Percentiles rank a stretch among this genome's conserved stretches.
Evolutionary conservation across 2,113 vertebrate species (phyloP).

Genomic region (Mesitornis unicolor): DNA sequence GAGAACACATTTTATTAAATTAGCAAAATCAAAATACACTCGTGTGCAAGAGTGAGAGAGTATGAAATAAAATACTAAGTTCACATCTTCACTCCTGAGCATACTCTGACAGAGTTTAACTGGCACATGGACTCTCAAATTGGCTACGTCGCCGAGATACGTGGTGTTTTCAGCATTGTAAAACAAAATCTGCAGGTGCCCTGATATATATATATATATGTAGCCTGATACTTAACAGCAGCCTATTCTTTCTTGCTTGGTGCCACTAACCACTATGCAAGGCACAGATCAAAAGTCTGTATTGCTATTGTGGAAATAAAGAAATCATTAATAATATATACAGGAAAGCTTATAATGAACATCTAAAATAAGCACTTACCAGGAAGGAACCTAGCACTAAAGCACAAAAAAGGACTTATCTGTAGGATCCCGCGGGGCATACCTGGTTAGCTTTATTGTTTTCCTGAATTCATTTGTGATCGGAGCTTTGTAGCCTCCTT

Average conservation of each 20-base stretch:
- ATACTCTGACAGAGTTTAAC: background rate
- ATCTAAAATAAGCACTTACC: background rate
- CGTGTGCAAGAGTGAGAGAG: background rate
- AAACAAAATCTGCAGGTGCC: background rate
- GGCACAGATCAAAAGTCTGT: background rate
- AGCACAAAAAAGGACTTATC: background rate
- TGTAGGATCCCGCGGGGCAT: background rate
- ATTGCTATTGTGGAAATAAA: background rate
- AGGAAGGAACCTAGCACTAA: background rate
- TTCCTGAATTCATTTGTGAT: constrained; percentile 99
- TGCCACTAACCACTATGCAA: background rate
- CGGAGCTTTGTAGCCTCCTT: constrained; percentile 99
- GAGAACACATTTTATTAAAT: background rate
- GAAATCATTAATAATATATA: background rate
- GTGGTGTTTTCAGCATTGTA: background rate
- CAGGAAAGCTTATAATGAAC: background rate
- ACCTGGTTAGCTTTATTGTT: constrained; percentile 99
- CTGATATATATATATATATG: accelerated
- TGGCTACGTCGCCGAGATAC: too few species aligned
- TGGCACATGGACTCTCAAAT: background rate
- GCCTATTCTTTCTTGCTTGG: background rate
- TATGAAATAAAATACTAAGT: background rate
- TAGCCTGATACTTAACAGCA: background rate
- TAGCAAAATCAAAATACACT: background rate
- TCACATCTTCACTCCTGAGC: background rate